These are phyloP conservation scores for Porphyrio hochstetteri DNA, from an alignment of 2,113 vertebrate genomes.

Conservation along the genomic window DNA sequence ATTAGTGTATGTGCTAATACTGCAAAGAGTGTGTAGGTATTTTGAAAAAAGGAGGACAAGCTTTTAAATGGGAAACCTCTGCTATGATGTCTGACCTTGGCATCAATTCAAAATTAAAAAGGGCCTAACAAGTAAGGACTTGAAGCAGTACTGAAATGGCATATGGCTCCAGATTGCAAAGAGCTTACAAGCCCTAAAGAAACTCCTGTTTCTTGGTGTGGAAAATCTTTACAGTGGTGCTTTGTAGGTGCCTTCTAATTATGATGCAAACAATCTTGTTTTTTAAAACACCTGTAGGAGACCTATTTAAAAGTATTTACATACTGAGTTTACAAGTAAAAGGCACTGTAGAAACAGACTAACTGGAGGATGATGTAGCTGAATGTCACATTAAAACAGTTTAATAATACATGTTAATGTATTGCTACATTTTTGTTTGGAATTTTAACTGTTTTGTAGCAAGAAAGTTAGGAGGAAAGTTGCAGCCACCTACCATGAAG, in stretches of 20 bases:
- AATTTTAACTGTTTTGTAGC: background rate
- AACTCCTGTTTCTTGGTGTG: slow-evolving; percentile 30
- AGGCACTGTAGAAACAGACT: background rate
- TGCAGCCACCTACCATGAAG: background rate
- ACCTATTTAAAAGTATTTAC: background rate
- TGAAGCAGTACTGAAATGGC: slow-evolving; percentile 30
- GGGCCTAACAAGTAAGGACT: slow-evolving; percentile 30
- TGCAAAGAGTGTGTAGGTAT: background rate
- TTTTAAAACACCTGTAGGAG: slow-evolving; percentile 29
- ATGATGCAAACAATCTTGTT: background rate
- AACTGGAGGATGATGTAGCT: background rate
- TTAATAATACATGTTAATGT: background rate
- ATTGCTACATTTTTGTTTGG: background rate
- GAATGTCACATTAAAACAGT: background rate
- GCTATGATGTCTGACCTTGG: slow-evolving; percentile 43
- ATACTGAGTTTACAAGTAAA: background rate
- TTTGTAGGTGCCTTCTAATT: slow-evolving; percentile 52
- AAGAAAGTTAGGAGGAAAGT: background rate
- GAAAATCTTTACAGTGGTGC: slow-evolving; percentile 55
- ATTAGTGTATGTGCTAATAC: background rate
- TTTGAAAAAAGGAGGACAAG: background rate
- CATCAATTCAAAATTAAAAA: slow-evolving; percentile 34
- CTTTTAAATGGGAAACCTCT: slow-evolving; percentile 14
- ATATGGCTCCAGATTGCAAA: slow-evolving; percentile 63
- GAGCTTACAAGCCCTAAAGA: slow-evolving; percentile 46